Evolutionary conservation across 2,888 invertebrate species (phyloP).

Genomic region (Byasa hedistus): DNA sequence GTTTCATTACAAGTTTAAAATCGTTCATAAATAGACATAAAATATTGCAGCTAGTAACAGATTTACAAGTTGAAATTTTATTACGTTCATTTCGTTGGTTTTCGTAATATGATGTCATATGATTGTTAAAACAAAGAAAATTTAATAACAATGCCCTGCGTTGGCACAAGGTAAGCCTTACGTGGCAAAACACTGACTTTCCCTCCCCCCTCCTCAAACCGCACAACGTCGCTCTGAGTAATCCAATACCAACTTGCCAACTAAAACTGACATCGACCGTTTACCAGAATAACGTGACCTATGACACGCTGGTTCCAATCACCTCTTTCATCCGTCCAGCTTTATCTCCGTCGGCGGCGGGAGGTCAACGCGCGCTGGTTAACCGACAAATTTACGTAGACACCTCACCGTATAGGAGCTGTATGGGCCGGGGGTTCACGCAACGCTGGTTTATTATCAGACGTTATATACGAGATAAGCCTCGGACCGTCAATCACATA

Average conservation of each 20-base stretch:
- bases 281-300: conserved; percentile 34
- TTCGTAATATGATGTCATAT: too few species aligned
- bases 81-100: too few species aligned
- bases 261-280: conserved; percentile 23
- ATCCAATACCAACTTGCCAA: conserved; percentile 32
- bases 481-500: conserved; percentile 36
- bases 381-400: conserved; percentile 19
- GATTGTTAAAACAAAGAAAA: conserved; percentile 1
- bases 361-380: conserved; percentile 28
- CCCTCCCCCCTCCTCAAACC: conserved; percentile 25
- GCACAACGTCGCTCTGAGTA: conserved; percentile 26
- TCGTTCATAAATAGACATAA: too few species aligned
- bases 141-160: not conserved
- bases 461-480: conserved; percentile 31
- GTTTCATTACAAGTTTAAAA: not conserved
- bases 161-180: conserved; percentile 21
- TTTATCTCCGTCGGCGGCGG: conserved; percentile 22
- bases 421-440: not conserved
- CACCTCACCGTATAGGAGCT: not conserved
- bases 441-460: conserved; percentile 12
- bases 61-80: too few species aligned
- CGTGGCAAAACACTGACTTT: conserved; percentile 22
- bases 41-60: too few species aligned
- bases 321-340: conserved; percentile 15
- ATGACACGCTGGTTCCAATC: conserved; percentile 31